These are phyloP conservation scores for Pycnomerus fuliginosus DNA, from an alignment of 2,888 invertebrate species.

Conservation along the genomic window DNA sequence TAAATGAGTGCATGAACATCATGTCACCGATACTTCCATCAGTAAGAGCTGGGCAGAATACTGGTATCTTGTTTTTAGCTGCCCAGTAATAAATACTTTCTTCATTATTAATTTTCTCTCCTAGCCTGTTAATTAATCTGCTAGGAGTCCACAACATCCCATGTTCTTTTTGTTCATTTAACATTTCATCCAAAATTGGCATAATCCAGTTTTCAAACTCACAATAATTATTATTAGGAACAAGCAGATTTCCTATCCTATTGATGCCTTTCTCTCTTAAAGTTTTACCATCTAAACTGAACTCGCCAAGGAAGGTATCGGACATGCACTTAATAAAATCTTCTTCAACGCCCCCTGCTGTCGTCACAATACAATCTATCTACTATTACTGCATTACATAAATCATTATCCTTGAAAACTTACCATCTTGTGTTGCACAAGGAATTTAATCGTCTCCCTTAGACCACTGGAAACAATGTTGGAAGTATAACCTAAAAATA, in stretches of 20 bases:
- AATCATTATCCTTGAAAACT: constrained; percentile 11
- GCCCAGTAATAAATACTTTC: constrained; percentile 98
- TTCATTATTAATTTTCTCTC: constrained; percentile 86
- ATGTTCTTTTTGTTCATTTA: constrained; percentile 79
- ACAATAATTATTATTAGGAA: constrained; percentile 98
- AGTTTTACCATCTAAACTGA: constrained; percentile 75
- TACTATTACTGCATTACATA: constrained; percentile 37
- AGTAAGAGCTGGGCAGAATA: constrained; percentile 96
- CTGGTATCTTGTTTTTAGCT: constrained; percentile 92
- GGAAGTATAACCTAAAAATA: constrained; percentile 96
- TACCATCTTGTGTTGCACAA: constrained; percentile 80
- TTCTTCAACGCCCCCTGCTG: constrained; percentile 98
- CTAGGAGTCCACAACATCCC: constrained; percentile 88
- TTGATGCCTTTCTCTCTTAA: constrained; percentile 87
- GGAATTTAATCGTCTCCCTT: constrained; percentile 85
- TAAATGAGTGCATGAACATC: constrained; percentile 98
- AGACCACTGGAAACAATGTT: constrained; percentile 96
- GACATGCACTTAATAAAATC: constrained; percentile 98
- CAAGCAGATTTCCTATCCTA: constrained; percentile 83
- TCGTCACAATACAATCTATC: constrained; percentile 95
- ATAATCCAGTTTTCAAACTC: constrained; percentile 97
- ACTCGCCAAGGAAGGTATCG: constrained; percentile 91
- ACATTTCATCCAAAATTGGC: constrained; percentile 88
- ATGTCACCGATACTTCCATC: constrained; percentile 98
- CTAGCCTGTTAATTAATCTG: constrained; percentile 78